These are phyloP conservation scores for Benthochromis sp. DNA, from an alignment of 2,113 vertebrate genomes.

Conservation along the genomic window DNA sequence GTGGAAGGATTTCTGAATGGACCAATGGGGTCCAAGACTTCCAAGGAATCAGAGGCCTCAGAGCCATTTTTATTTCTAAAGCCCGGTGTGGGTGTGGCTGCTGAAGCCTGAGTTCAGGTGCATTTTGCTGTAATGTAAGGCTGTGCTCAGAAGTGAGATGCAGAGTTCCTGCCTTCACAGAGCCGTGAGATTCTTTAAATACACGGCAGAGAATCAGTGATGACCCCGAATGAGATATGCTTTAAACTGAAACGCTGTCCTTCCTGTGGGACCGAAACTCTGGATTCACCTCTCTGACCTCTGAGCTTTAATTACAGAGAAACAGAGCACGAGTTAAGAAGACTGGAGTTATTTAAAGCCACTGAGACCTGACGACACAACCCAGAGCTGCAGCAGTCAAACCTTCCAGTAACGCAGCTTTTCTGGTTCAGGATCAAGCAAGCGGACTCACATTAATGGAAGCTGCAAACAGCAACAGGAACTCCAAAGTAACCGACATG, in stretches of 20 bases:
- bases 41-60: not conserved
- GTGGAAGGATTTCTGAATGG: not conserved
- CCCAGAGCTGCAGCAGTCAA: not conserved
- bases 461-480: not conserved
- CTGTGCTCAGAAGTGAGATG: not conserved
- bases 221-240: not conserved
- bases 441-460: not conserved
- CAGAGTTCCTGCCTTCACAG: not conserved
- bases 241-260: not conserved
- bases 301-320: not conserved
- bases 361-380: not conserved
- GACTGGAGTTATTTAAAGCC: not conserved
- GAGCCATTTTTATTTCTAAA: not conserved
- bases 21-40: not conserved
- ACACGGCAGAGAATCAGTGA: not conserved
- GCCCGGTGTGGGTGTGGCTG: not conserved
- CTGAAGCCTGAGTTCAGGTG: not conserved
- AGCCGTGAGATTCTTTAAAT: not conserved
- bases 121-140: not conserved
- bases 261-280: rapidly evolving
- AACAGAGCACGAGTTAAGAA: not conserved
- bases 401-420: not conserved
- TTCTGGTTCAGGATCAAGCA: not conserved
- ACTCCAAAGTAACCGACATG: not conserved
- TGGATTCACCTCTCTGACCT: not conserved